Conservation (phyloP, 2,113 vertebrate genomes). For the Ailurus styani region DNA sequence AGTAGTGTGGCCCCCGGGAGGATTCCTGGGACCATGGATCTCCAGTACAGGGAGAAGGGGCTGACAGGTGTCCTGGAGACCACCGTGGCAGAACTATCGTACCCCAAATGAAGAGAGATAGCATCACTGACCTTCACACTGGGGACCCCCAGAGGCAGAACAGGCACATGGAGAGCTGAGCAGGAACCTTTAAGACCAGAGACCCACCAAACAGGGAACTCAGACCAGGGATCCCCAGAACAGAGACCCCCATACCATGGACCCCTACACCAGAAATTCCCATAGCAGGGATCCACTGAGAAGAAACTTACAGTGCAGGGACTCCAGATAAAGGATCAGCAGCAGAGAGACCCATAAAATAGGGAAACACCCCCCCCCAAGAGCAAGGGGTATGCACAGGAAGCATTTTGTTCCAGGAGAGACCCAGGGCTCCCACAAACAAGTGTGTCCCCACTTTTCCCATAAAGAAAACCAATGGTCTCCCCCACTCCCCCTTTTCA, state of each 20-base stretch:
- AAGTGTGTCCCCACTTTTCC: background rate
- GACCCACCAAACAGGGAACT: background rate
- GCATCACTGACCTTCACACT: background rate
- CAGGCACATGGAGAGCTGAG: background rate
- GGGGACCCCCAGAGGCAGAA: background rate
- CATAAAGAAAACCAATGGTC: background rate
- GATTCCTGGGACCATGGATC: background rate
- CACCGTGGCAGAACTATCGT: background rate
- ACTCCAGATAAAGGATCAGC: background rate
- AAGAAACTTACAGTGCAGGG: background rate
- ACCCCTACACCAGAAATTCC: background rate
- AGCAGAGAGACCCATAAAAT: background rate
- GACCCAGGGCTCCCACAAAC: background rate
- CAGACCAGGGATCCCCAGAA: background rate
- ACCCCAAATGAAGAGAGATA: background rate
- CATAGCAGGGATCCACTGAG: background rate
- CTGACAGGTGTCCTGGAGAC: background rate
- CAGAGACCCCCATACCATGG: background rate
- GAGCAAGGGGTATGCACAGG: no score
- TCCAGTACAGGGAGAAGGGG: background rate
- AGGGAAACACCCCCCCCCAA: background rate
- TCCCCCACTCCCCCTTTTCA: fast-evolving
- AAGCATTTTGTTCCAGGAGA: background rate
- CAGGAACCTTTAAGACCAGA: background rate
- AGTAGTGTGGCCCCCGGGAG: background rate